Conservation (phyloP, 2,888 invertebrate genomes). For the Steinernema hermaphroditum region DNA sequence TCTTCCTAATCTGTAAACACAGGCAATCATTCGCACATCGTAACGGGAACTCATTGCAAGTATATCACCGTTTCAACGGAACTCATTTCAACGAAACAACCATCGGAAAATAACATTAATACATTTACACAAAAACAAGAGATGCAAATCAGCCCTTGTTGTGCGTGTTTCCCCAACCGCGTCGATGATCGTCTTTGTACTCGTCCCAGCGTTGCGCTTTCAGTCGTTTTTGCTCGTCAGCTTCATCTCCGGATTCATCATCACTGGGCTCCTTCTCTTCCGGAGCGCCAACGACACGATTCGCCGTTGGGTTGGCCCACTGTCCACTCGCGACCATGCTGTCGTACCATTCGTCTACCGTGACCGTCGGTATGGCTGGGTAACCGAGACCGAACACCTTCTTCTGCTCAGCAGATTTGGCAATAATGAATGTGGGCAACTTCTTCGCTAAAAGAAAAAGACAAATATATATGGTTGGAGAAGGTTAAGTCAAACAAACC, state of each 20-base stretch:
- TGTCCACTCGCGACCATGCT: slow-evolving; percentile 78
- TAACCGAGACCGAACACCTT: slow-evolving; percentile 90
- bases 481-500: neutral
- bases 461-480: too few relatives aligned
- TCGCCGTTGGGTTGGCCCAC: slow-evolving; percentile 34
- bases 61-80: too few relatives aligned
- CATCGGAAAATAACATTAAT: neutral
- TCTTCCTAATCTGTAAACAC: neutral
- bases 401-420: slow-evolving; percentile 84
- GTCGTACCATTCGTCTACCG: slow-evolving; percentile 92
- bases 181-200: slow-evolving; percentile 61
- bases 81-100: too few relatives aligned
- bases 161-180: slow-evolving; percentile 64
- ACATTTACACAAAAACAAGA: slow-evolving; percentile 25
- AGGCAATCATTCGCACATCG: too few relatives aligned
- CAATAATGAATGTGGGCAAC: slow-evolving; percentile 80
- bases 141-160: slow-evolving; percentile 57
- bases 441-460: too few relatives aligned
- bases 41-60: too few relatives aligned
- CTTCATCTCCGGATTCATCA: slow-evolving; percentile 48
- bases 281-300: slow-evolving; percentile 13
- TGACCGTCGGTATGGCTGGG: slow-evolving; percentile 86
- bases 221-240: slow-evolving; percentile 48
- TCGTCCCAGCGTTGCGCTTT: slow-evolving; percentile 56
- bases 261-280: slow-evolving; percentile 25